A percentile compares a stretch with the other conserved stretches of the same genome.
Evolutionary conservation across 2,888 invertebrate genomes (phyloP).

Genomic region (Urechis unicinctus): DNA sequence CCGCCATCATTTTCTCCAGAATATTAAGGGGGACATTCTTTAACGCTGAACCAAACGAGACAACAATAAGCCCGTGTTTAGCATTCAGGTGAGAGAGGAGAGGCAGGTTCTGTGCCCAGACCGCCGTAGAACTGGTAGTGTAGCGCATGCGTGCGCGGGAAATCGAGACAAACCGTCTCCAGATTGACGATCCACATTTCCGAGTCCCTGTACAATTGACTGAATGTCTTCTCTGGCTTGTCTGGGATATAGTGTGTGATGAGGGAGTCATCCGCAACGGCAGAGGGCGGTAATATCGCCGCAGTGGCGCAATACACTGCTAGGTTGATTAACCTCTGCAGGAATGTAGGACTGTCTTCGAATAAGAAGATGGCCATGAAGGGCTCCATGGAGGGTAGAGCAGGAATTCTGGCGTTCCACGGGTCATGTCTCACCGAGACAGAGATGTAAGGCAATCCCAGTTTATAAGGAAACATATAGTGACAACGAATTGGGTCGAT

Average conservation of each 20-base stretch:
- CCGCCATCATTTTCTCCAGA: slow-evolving; percentile 2
- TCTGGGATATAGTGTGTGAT: background rate
- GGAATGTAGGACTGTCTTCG: background rate
- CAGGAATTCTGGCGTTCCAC: background rate
- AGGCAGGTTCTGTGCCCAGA: background rate
- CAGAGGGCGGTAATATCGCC: background rate
- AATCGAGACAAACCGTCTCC: slow-evolving; percentile 6
- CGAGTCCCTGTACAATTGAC: background rate
- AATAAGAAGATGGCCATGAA: background rate
- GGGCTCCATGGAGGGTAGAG: slow-evolving; percentile 6
- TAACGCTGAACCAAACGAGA: slow-evolving; percentile 3
- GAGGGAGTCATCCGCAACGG: background rate
- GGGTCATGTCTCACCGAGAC: background rate
- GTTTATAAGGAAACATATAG: slow-evolving; percentile 6
- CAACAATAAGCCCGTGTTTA: slow-evolving; percentile 2
- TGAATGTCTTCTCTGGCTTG: background rate
- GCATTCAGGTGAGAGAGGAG: slow-evolving; percentile 1
- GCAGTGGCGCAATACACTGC: background rate
- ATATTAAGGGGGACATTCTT: slow-evolving; percentile 1
- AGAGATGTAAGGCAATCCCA: slow-evolving; percentile 5
- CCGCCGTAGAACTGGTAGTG: slow-evolving; percentile 1
- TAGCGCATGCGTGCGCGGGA: background rate
- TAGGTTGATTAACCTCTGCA: background rate
- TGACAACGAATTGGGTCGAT: background rate
- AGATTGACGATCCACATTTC: slow-evolving; percentile 5